A percentile compares a stretch with the other conserved stretches of the same genome.
Conservation (phyloP, 64 coral and sea anemone genomes). For the Montipora cactus region DNA sequence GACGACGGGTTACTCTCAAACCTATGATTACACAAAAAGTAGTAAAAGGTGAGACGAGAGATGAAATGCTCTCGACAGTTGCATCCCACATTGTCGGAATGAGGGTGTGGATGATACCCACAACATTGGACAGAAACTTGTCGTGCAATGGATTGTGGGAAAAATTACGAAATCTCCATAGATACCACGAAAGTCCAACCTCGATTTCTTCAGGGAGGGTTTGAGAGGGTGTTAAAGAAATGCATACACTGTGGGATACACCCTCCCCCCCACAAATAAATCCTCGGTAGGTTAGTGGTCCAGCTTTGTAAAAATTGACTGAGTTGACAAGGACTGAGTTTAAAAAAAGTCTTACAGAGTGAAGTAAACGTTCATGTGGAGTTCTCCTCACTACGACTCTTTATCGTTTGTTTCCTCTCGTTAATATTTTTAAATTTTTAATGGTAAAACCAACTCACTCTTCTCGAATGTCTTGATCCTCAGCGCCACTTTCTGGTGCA, state of each 20-base stretch:
- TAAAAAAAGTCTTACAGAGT: no score
- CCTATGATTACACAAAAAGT: constrained; percentile 25
- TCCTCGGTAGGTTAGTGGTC: no score
- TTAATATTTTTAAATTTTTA: no score
- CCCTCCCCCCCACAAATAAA: no score
- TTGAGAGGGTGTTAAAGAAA: no score
- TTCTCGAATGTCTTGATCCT: constrained; percentile 79
- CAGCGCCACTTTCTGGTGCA: constrained; percentile 75
- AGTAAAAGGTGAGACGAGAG: background rate
- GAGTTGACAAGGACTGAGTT: no score
- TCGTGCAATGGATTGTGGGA: background rate
- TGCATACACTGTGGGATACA: no score
- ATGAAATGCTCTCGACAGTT: background rate
- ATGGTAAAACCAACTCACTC: constrained; percentile 69
- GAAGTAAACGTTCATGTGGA: no score
- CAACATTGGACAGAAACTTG: background rate
- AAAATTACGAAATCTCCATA: background rate
- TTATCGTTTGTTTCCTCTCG: no score
- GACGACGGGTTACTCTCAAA: constrained; percentile 91
- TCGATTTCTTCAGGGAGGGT: no score
- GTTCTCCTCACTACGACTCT: no score
- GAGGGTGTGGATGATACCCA: background rate
- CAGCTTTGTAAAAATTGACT: no score
- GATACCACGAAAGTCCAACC: background rate
- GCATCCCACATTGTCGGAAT: background rate